Evolutionary conservation across 2,113 vertebrate genomes (phyloP).

Genomic region (Narcine bancroftii): DNA sequence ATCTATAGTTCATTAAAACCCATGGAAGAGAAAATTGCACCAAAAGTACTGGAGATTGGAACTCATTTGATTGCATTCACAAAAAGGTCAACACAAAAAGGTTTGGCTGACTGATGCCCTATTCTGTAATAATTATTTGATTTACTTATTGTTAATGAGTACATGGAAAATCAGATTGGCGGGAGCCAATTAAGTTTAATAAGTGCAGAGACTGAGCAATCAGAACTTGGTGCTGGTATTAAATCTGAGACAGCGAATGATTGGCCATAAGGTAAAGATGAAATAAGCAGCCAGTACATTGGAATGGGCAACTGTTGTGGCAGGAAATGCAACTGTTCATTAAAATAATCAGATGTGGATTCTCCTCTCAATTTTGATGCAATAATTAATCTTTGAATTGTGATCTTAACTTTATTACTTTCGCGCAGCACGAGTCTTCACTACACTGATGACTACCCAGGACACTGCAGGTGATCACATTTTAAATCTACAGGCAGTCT

Average conservation of each 20-base stretch:
- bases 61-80: too few relatives aligned
- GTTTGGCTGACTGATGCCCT: too few relatives aligned
- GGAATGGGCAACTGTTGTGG: background rate
- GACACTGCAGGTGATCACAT: slow-evolving; percentile 70
- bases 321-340: background rate
- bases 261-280: background rate
- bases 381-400: background rate
- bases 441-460: slow-evolving; percentile 76
- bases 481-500: background rate
- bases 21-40: too few relatives aligned
- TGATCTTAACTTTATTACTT: slow-evolving; percentile 13
- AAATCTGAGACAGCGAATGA: too few relatives aligned
- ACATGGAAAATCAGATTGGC: background rate
- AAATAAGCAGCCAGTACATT: background rate
- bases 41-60: too few relatives aligned
- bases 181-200: background rate
- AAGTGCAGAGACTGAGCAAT: background rate
- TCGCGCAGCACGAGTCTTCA: slow-evolving; percentile 79
- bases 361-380: background rate
- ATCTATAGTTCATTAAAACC: background rate
- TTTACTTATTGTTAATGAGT: background rate
- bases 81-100: too few relatives aligned
- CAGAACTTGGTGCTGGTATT: too few relatives aligned
- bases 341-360: background rate
- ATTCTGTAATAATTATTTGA: too few relatives aligned